Conservation (phyloP, 92 coral and sea anemone species). For the Palythoa grandiflora region DNA sequence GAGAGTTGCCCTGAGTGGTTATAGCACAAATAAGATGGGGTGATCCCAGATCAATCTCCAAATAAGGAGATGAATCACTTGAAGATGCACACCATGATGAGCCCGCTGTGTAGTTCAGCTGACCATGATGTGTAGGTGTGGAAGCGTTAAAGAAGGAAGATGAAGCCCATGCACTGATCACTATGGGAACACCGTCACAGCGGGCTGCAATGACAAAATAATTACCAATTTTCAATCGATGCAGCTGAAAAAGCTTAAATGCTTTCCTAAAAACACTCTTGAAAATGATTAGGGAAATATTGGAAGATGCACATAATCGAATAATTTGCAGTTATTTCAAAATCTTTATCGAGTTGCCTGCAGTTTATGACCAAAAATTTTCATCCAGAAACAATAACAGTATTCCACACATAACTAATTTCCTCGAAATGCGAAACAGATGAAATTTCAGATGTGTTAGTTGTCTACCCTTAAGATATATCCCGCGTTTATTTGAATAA, state of each 20-base stretch:
- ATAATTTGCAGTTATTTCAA: too few species aligned
- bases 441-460: too few species aligned
- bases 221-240: neutral
- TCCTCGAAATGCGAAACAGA: too few species aligned
- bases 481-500: too few species aligned
- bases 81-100: neutral
- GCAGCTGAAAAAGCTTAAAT: neutral
- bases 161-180: neutral
- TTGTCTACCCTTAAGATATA: too few species aligned
- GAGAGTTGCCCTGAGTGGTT: neutral
- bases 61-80: neutral
- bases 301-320: neutral
- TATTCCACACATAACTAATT: too few species aligned
- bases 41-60: conserved; percentile 3
- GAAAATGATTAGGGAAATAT: neutral
- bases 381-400: too few species aligned
- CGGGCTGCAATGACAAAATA: neutral
- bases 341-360: too few species aligned
- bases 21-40: neutral
- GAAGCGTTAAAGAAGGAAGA: neutral
- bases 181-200: conserved; percentile 4
- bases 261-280: neutral
- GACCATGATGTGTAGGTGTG: neutral
- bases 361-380: too few species aligned
- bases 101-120: neutral